Conservation (phyloP, 1,140 invertebrate species). For the Cherax destructor region DNA sequence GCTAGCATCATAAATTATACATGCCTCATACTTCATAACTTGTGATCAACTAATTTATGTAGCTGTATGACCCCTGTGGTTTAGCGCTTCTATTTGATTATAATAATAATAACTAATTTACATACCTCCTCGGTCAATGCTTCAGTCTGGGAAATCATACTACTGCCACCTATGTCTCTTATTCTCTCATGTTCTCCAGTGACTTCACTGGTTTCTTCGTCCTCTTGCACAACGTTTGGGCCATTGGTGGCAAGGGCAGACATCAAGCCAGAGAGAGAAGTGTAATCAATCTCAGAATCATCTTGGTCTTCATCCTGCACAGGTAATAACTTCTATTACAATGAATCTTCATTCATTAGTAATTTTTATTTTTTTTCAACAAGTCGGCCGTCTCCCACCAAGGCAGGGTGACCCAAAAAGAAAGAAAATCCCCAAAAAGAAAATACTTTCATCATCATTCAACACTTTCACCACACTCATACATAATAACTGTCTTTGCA, state of each 20-base stretch:
- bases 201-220: conserved; percentile 1
- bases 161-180: background rate
- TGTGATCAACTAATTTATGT: background rate
- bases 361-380: too few species aligned
- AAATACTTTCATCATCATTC: too few species aligned
- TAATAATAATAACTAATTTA: background rate
- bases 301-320: conserved; percentile 38
- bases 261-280: conserved; percentile 42
- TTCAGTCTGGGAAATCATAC: background rate
- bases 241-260: conserved; percentile 30
- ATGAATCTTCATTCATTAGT: too few species aligned
- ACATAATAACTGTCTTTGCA: too few species aligned
- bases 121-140: background rate
- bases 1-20: too few species aligned
- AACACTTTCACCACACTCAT: too few species aligned
- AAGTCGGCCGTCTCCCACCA: too few species aligned
- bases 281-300: conserved; percentile 24
- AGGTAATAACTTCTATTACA: background rate
- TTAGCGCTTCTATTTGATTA: too few species aligned
- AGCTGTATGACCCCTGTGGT: too few species aligned
- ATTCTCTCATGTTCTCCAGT: background rate
- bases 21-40: too few species aligned
- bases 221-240: conserved; percentile 8
- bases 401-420: too few species aligned
- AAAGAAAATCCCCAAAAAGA: too few species aligned